Evolutionary conservation across 2,888 invertebrate species (phyloP), one percentile per base, ranked within the genome.

Genomic region (Selenia dentaria): DNA sequence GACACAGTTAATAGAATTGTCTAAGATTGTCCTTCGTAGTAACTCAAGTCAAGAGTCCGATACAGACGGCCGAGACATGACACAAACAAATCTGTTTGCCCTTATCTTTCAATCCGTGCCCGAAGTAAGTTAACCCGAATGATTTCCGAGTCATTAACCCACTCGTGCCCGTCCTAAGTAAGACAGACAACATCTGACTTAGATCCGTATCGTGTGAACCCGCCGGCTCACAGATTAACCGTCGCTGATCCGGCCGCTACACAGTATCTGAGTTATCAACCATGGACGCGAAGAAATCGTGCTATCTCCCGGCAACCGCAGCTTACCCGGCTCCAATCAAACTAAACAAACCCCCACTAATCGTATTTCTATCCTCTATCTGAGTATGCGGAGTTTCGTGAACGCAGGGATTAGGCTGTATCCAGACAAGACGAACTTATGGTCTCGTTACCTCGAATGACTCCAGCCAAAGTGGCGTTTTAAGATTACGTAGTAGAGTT

Each of bases 91-190:
- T 88, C 87, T 83, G 78, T 79, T 75, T 70, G 75, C 72, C 79
- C 81, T 87, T 87, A 89, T 89, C 89, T 86, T 80, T 70, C 83
- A 83, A 88, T 89, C 86, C 85, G 74, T 72, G 77, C 75, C 77
- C 77, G 70, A 70, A 71, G 79, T 73, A 82, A 83, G 79, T 84
- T 83, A 85, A 84, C 83, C 88, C 88, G 77, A 88, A 88, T 89
- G 83, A 89, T 87, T 89, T 89, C 88, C 89, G 77, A 84, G 83
- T 85, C 89, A 90, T 89, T 89, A 88, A 89, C 83, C 78, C 73
- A 76, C 80, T 83, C 80, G 79, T 71, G 70, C 71, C 77, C 79
- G 73, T 74, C 76, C 84, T 89, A 88, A 90, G 89, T 83, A 83
- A 89, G 89, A 89, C 80, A 88, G 87, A 89, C 89, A 88, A 85